Percentiles rank a stretch among this genome's conserved stretches.
Conservation (phyloP, 2,797 vertebrate genomes). For the Arremon brunneinucha region DNA sequence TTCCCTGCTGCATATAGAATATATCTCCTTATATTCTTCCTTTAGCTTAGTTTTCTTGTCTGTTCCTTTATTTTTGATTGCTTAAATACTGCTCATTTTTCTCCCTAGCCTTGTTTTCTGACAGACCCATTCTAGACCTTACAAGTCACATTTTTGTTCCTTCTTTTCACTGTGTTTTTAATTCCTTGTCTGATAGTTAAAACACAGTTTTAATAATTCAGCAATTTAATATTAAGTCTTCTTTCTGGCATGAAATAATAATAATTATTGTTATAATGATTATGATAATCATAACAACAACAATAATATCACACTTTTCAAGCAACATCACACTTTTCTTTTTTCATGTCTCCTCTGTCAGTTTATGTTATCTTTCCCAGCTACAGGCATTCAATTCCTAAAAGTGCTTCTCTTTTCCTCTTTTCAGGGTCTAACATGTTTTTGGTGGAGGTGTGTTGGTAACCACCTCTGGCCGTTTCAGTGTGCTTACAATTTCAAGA, state of each 20-base stretch:
- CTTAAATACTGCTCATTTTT: neutral
- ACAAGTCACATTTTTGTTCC: neutral
- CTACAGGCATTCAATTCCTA: neutral
- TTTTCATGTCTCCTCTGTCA: neutral
- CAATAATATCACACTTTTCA: neutral
- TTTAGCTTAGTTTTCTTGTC: neutral
- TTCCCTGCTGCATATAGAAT: neutral
- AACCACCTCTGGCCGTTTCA: neutral
- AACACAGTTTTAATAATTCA: neutral
- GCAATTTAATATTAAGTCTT: neutral
- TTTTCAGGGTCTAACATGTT: neutral
- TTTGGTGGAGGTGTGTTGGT: neutral
- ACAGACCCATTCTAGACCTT: neutral
- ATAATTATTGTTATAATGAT: neutral
- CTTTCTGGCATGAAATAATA: neutral
- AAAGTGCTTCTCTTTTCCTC: neutral
- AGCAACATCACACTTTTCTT: neutral
- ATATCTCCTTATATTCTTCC: neutral
- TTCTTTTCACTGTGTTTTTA: neutral
- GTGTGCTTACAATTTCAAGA: neutral
- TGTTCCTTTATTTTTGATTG: neutral
- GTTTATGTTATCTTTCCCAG: neutral
- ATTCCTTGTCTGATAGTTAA: neutral
- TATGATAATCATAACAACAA: too few relatives aligned
- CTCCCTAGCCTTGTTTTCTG: neutral